phyloP scores from a whole-genome alignment of 2,113 vertebrate species.

The Oriolus oriolus region DNA sequence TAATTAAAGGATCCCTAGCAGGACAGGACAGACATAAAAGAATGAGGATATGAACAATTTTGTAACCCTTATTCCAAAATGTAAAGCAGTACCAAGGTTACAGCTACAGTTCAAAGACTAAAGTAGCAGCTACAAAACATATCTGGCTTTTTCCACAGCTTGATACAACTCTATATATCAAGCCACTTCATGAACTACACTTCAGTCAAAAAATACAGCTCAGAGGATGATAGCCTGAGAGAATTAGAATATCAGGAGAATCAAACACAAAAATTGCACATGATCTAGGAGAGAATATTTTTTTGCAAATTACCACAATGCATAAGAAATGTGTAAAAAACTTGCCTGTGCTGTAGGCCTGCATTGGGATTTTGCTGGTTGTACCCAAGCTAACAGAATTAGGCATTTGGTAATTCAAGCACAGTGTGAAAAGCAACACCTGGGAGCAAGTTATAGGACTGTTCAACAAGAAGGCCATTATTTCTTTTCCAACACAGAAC shows the following conservation, averaged over 20 bases:
- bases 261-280: not conserved
- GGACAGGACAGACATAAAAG: not conserved
- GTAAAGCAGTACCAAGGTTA: not conserved
- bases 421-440: not conserved
- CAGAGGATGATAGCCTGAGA: not conserved
- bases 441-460: not conserved
- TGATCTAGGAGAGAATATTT: not conserved
- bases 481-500: not conserved
- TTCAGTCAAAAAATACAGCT: not conserved
- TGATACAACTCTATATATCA: not conserved
- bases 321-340: not conserved
- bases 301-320: not conserved
- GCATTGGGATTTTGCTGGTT: not conserved
- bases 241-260: not conserved
- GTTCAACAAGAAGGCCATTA: not conserved
- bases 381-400: not conserved
- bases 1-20: not conserved
- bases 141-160: not conserved
- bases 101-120: not conserved
- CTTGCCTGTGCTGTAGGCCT: fast-evolving
- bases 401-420: not conserved
- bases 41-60: not conserved
- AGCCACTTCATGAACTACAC: not conserved
- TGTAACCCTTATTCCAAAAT: not conserved
- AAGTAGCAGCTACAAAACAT: not conserved